These are phyloP conservation scores for Augochlora pura DNA, from an alignment of 1,140 invertebrate genomes.

Conservation along the genomic window DNA sequence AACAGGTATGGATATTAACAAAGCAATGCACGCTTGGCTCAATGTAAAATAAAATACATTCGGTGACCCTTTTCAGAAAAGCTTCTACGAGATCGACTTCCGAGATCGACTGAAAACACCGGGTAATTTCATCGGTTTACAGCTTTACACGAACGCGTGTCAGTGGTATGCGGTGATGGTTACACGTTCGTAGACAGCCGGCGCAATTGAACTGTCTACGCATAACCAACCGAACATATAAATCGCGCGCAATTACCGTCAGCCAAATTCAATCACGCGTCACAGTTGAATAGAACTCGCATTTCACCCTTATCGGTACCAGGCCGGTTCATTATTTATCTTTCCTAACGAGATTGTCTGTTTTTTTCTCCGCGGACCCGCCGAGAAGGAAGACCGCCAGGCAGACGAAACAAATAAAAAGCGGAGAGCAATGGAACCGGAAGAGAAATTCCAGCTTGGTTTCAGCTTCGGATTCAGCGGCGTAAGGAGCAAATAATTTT, in stretches of 20 bases:
- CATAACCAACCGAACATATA: constrained; percentile 19
- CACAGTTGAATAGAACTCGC: constrained; percentile 10
- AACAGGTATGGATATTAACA: too few species aligned
- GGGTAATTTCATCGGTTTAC: constrained; percentile 1
- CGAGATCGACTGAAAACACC: not conserved
- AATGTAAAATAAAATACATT: not conserved
- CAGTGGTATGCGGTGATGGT: not conserved
- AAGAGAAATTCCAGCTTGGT: not conserved
- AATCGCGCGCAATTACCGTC: constrained; percentile 40
- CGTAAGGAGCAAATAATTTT: constrained; percentile 41
- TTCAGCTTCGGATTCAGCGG: constrained; percentile 18
- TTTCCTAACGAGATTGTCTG: constrained; percentile 35
- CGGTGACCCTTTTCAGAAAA: not conserved
- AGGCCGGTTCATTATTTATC: constrained; percentile 37
- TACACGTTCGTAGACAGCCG: not conserved
- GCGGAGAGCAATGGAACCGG: not conserved
- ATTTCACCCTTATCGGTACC: constrained; percentile 35
- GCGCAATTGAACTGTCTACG: constrained; percentile 36
- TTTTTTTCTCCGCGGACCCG: not conserved
- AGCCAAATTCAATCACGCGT: constrained; percentile 32
- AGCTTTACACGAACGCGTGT: not conserved
- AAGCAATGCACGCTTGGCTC: not conserved
- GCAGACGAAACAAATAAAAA: not conserved
- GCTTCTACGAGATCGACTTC: too few species aligned
- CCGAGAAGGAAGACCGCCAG: not conserved